These are phyloP conservation scores for Cephalophus harveyi DNA, from an alignment of 2,113 vertebrate species.

Conservation along the genomic window DNA sequence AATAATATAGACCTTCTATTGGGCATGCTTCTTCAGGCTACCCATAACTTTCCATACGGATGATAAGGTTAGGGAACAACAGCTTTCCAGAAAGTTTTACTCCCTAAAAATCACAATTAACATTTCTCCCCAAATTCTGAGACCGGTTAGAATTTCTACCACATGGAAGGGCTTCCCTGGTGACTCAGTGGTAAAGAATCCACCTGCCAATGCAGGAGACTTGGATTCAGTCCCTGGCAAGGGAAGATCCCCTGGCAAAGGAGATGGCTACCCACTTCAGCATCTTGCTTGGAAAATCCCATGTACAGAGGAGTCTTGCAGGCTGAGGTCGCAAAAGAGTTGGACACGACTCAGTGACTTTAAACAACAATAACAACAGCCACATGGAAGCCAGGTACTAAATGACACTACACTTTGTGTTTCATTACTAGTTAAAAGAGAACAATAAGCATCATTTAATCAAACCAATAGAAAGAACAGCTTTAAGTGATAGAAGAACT, in stretches of 20 bases:
- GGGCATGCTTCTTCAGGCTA: background rate
- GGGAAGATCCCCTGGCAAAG: background rate
- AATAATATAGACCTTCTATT: background rate
- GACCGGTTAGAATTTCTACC: background rate
- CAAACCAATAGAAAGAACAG: background rate
- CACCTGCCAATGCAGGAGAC: background rate
- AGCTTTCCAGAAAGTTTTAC: background rate
- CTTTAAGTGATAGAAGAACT: background rate
- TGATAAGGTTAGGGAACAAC: background rate
- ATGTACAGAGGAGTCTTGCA: background rate
- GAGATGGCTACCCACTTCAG: background rate
- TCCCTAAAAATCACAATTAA: background rate
- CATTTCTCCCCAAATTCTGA: background rate
- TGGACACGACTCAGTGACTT: background rate
- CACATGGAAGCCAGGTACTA: background rate
- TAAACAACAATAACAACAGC: background rate
- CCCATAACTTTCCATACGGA: background rate
- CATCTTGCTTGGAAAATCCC: background rate
- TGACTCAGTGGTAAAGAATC: background rate
- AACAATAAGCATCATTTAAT: background rate
- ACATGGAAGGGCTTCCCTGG: background rate
- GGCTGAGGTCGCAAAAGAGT: background rate
- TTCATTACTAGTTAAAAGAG: background rate
- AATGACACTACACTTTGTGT: background rate
- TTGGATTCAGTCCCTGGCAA: accelerated